A percentile compares a stretch with the other conserved stretches of the same genome.
Conservation (phyloP, 2,888 invertebrate genomes). For the Mesoligia furuncula region DNA sequence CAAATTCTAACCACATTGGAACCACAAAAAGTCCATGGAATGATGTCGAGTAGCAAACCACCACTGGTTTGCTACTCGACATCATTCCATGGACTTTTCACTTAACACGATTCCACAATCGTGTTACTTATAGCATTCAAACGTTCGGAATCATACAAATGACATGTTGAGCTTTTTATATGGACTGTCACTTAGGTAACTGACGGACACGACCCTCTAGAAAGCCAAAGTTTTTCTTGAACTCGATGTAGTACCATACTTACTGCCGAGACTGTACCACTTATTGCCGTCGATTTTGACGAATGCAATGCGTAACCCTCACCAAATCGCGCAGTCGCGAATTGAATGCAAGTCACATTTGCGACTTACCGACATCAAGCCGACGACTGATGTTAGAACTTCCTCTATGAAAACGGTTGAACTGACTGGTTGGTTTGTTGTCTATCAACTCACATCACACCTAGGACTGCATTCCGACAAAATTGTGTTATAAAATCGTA, state of each 20-base stretch:
- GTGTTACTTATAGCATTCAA: too few relatives aligned
- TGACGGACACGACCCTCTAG: neutral
- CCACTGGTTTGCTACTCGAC: too few relatives aligned
- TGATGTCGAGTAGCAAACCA: neutral
- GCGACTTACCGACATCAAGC: neutral
- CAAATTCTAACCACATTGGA: neutral
- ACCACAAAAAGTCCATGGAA: neutral
- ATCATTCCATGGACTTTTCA: too few relatives aligned
- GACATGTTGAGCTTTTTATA: neutral
- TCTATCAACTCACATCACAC: neutral
- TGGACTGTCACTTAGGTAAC: neutral
- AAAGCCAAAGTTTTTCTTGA: neutral
- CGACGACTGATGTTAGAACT: neutral
- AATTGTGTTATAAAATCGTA: neutral
- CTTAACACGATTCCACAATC: too few relatives aligned
- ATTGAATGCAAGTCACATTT: neutral
- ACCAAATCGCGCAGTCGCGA: neutral
- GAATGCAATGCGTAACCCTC: neutral
- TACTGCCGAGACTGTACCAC: neutral
- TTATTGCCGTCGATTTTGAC: neutral
- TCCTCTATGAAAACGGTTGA: neutral
- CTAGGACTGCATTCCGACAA: neutral
- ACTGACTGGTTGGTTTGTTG: neutral
- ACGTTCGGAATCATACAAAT: neutral
- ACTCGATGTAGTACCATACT: neutral